Conservation (phyloP, 92 coral and sea anemone genomes). For the Umimayanthus kanabou region DNA sequence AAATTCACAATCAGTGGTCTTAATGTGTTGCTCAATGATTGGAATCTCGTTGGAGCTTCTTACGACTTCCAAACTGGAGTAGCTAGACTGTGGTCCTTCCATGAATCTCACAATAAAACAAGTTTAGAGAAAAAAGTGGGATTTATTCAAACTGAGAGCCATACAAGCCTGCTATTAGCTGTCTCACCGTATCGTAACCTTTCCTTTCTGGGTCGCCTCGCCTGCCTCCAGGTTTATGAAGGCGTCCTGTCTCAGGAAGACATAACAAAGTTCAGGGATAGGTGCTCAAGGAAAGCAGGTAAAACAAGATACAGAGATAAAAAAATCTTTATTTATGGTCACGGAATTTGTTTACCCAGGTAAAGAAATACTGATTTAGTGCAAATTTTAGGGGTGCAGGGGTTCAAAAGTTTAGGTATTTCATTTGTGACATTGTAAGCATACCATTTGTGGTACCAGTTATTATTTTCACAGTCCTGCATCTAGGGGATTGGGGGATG, state of each 20-base stretch:
- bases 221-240: slow-evolving; percentile 15
- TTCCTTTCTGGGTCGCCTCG: neutral
- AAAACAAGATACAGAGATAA: neutral
- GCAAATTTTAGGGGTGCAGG: no score
- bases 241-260: neutral
- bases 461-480: no score
- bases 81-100: slow-evolving; percentile 4
- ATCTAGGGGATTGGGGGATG: no score
- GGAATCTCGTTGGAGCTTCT: slow-evolving; percentile 16
- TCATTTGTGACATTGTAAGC: no score
- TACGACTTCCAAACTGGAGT: neutral
- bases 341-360: no score
- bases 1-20: neutral
- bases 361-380: no score
- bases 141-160: neutral
- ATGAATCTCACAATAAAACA: neutral
- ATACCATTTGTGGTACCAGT: no score
- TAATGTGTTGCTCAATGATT: neutral
- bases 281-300: slow-evolving; percentile 6
- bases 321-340: no score
- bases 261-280: neutral
- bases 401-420: no score
- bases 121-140: neutral
- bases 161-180: neutral
- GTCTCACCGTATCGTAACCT: neutral